Evolutionary conservation across 2,888 invertebrate species (phyloP).

Genomic region (Pasiphila rectangulata): DNA sequence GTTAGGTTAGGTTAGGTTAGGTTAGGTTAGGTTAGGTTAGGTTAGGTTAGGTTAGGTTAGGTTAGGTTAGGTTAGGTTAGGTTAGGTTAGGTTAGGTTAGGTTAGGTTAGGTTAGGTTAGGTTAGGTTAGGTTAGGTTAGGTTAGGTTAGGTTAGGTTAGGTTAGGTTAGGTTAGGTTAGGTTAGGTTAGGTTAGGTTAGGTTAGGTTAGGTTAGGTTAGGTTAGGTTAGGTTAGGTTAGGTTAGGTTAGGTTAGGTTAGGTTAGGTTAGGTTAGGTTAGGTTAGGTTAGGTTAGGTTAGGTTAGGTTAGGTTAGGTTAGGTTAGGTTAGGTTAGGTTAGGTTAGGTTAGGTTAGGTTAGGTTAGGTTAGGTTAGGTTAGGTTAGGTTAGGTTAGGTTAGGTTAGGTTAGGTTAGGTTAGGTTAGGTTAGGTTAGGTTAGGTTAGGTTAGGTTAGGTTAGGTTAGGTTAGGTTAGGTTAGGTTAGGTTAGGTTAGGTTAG

Average conservation of each 20-base stretch:
- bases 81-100: not conserved
- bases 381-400: slow-evolving; percentile 19
- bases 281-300: not conserved
- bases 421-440: slow-evolving; percentile 9
- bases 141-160: slow-evolving; percentile 13
- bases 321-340: slow-evolving; percentile 18
- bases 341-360: slow-evolving; percentile 18
- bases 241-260: slow-evolving; percentile 7
- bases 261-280: not conserved
- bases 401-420: slow-evolving; percentile 16
- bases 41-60: not conserved
- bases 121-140: not conserved
- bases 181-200: slow-evolving; percentile 15
- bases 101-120: not conserved
- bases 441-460: slow-evolving; percentile 2
- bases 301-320: not conserved
- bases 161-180: slow-evolving; percentile 15
- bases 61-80: slow-evolving; percentile 3
- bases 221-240: slow-evolving; percentile 13
- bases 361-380: slow-evolving; percentile 21
- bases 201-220: slow-evolving; percentile 14
- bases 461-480: slow-evolving; percentile 10
- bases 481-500: slow-evolving; percentile 1
- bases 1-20: not conserved
- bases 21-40: not conserved